Evolutionary conservation across 1,140 invertebrate species (phyloP).

Genomic region (Brachionus rotundiformis): DNA sequence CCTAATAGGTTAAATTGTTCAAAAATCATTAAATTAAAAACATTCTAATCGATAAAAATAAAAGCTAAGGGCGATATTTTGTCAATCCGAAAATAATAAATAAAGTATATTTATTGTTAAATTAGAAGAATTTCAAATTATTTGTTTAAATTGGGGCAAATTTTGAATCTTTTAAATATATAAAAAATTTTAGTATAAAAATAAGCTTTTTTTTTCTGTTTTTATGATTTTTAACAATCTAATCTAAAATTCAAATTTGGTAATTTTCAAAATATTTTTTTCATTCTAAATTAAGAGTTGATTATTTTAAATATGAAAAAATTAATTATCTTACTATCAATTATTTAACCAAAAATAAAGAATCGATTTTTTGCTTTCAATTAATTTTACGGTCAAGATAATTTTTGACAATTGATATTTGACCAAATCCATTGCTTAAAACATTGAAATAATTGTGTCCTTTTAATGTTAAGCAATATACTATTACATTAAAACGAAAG

Average conservation of each 20-base stretch:
- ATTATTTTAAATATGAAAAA: too few species aligned
- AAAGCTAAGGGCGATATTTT: not conserved
- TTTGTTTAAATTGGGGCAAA: not conserved
- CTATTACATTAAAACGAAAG: not conserved
- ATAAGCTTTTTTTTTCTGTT: too few species aligned
- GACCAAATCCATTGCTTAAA: not conserved
- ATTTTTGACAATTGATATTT: not conserved
- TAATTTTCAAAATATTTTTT: too few species aligned
- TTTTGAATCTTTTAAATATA: too few species aligned
- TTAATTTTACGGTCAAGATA: not conserved
- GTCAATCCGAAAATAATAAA: too few species aligned
- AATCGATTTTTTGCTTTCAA: not conserved
- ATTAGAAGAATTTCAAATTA: too few species aligned
- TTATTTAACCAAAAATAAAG: not conserved
- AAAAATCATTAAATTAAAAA: not conserved
- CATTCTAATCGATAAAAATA: not conserved
- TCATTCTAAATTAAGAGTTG: too few species aligned
- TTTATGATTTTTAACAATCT: too few species aligned
- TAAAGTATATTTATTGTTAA: too few species aligned
- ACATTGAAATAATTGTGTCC: not conserved
- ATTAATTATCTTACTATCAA: not conserved
- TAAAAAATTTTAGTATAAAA: too few species aligned
- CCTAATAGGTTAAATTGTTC: not conserved
- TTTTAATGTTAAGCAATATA: not conserved
- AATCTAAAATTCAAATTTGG: too few species aligned